Base-by-base conservation (phyloP, 2,797 vertebrate species). In the Microcaecilia unicolor region DNA sequence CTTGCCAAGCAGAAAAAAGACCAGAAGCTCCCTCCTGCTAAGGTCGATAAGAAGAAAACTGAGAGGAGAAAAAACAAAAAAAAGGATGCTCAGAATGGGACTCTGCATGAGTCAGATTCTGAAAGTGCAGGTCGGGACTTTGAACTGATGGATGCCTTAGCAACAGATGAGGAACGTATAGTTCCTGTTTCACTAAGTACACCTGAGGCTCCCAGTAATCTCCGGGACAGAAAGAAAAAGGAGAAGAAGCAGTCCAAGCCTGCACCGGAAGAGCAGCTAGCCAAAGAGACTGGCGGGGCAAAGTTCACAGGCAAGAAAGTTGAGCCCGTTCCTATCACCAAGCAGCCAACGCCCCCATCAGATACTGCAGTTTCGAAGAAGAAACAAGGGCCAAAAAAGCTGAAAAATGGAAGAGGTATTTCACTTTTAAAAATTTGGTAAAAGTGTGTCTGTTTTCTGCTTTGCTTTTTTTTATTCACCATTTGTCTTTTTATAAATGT, bases 51-150 rank as follows among this genome's bases (percentile, higher is more conserved):
- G 51, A 98, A 92, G 80, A 98, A 94, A 70, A 85, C 67, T 0
- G 93, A 98, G 44, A 97, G 96, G 73, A 99, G 95, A 72, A 98
- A 93, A 76, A 91, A 84, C 67, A 97, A 94, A 76, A 99, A 94
- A 81, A 98, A 92, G 67, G 94, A 98, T 51, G 75, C 64, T 17
- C 67, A 81, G 37, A 41, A 86, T 5, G 89, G 89, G 22, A 89
- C 83, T 25, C 66, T 83, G 37, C 87, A 79, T 0, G 95, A 98
- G 37, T 95, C 91, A 0, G 93, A 99, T 49, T 93, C 97, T 6
- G 94, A 97, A 12, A 78, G 71, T 4, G 43, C 73, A 3, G 30
- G 63, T 28, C 76, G 72, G 45, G 94, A 97, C 49, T 89, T 94
- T 17, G 91, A 91, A 29, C 41, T 80, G 17, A 61, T 76, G 1